Evolutionary conservation across 2,797 vertebrate species (phyloP).

Genomic region (Karalla daura): DNA sequence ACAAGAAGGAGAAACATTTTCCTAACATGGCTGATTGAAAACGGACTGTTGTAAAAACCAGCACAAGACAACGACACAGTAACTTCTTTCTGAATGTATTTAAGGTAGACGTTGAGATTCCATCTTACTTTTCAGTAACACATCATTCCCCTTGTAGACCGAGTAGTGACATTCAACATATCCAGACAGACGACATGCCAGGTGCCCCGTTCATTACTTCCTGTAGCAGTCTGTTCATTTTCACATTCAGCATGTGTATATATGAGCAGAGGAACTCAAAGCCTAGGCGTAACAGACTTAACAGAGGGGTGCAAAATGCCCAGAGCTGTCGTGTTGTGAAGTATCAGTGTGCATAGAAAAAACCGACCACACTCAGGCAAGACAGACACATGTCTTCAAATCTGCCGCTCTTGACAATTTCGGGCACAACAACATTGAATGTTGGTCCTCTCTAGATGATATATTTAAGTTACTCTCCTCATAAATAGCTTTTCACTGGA

Average conservation of each 20-base stretch:
- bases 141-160: slow-evolving; percentile 58
- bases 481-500: slow-evolving; percentile 53
- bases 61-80: slow-evolving; percentile 87
- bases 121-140: slow-evolving; percentile 71
- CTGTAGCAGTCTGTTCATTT: slow-evolving; percentile 66
- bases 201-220: slow-evolving; percentile 52
- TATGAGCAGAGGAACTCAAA: slow-evolving; percentile 34
- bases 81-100: slow-evolving; percentile 89
- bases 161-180: slow-evolving; percentile 53
- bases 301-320: slow-evolving; percentile 31
- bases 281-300: slow-evolving; percentile 7
- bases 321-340: slow-evolving; percentile 40
- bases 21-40: slow-evolving; percentile 91
- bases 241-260: slow-evolving; percentile 43
- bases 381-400: slow-evolving; percentile 44
- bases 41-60: slow-evolving; percentile 91
- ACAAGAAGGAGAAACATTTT: slow-evolving; percentile 84
- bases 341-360: slow-evolving; percentile 51
- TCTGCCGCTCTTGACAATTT: slow-evolving; percentile 55
- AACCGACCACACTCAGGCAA: slow-evolving; percentile 52
- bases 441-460: slow-evolving; percentile 56
- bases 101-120: slow-evolving; percentile 83
- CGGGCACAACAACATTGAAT: slow-evolving; percentile 60
- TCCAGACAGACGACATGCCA: slow-evolving; percentile 47
- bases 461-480: slow-evolving; percentile 55